Evolutionary conservation across 1,140 invertebrate species (phyloP).

Genomic region (Leguminivora glycinivorella): DNA sequence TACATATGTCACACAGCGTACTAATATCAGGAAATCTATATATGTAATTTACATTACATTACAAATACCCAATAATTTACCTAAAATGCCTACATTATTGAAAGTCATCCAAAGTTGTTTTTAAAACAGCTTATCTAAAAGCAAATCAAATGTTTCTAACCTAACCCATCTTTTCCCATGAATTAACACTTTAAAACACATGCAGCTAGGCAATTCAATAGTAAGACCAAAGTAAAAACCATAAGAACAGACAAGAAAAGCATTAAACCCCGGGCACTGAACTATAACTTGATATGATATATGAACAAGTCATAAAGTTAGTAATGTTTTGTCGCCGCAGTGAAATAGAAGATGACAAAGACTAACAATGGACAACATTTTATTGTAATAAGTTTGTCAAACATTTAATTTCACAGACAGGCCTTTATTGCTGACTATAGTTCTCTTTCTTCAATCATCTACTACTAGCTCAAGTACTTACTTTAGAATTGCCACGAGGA

Average conservation of each 20-base stretch:
- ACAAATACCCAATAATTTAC: too few relatives aligned
- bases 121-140: too few relatives aligned
- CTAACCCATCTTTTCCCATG: not conserved
- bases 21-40: too few relatives aligned
- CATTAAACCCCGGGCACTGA: not conserved
- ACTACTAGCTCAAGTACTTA: not conserved
- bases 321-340: not conserved
- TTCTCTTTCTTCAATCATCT: not conserved
- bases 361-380: constrained; percentile 1
- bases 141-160: not conserved
- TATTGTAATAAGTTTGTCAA: not conserved
- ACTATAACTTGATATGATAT: not conserved
- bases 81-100: too few relatives aligned
- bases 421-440: not conserved
- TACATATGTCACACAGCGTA: too few relatives aligned
- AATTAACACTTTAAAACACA: not conserved
- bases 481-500: too few relatives aligned
- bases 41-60: too few relatives aligned
- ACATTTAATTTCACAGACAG: not conserved
- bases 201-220: not conserved
- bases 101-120: too few relatives aligned
- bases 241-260: not conserved
- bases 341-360: not conserved
- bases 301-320: not conserved
- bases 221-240: not conserved